Evolutionary conservation across 92 coral and sea anemone species (phyloP).

Genomic region (Ricordea florida): DNA sequence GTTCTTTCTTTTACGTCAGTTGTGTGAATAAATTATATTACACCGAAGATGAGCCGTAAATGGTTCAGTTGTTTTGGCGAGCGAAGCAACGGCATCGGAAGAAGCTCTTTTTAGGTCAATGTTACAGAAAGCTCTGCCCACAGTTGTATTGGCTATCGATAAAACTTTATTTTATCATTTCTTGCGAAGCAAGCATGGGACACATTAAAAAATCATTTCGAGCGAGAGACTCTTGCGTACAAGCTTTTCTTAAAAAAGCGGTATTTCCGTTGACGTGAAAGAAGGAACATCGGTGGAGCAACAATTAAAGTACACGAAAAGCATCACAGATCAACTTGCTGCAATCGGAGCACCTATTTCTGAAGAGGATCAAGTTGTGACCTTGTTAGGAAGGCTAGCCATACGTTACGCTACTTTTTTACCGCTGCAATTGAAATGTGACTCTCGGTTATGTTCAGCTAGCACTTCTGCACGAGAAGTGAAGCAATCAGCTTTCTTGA

Average conservation of each 20-base stretch:
- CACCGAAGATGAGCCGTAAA: too few species aligned
- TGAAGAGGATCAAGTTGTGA: too few species aligned
- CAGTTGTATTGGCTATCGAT: neutral
- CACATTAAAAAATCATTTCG: neutral
- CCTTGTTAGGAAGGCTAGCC: too few species aligned
- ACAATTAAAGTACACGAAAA: neutral
- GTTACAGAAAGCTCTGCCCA: neutral
- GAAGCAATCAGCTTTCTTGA: too few species aligned
- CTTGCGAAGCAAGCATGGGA: neutral
- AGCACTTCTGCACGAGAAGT: too few species aligned
- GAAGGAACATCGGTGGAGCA: neutral
- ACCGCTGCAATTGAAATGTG: too few species aligned
- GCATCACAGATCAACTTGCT: neutral
- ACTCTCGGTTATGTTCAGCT: too few species aligned
- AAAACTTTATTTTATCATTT: neutral
- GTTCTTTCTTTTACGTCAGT: too few species aligned
- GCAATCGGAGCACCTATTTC: neutral
- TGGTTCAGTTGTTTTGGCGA: neutral
- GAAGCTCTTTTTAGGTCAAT: neutral
- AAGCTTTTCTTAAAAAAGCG: neutral
- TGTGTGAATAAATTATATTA: too few species aligned
- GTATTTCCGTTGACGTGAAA: neutral
- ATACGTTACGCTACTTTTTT: too few species aligned
- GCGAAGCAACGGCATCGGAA: neutral
- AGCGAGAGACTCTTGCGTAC: neutral